phyloP scores from a whole-genome alignment of 92 coral and sea anemone genomes.

The Pocillopora meandrina region DNA sequence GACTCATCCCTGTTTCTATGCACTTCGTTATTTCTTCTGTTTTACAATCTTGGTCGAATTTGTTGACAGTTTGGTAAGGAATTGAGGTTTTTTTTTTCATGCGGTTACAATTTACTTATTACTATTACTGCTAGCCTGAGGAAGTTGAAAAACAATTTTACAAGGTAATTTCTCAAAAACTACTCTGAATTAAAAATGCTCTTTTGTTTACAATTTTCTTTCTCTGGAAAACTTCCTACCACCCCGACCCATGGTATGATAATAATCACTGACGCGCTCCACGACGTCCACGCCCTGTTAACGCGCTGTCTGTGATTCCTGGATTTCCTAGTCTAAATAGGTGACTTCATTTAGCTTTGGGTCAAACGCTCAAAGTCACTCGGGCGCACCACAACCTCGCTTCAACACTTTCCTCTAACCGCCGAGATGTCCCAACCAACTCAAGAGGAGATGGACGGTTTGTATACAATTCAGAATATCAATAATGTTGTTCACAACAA shows the following conservation, averaged over 20 bases:
- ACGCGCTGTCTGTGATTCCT: slow-evolving; percentile 12
- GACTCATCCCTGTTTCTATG: too few relatives aligned
- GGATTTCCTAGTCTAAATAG: slow-evolving; percentile 27
- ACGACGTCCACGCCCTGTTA: slow-evolving; percentile 27
- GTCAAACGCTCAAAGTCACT: neutral
- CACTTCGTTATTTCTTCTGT: too few relatives aligned
- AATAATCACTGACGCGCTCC: neutral
- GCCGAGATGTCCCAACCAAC: slow-evolving; percentile 41
- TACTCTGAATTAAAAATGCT: too few relatives aligned
- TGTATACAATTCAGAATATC: neutral
- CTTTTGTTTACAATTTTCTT: too few relatives aligned
- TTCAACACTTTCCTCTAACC: neutral
- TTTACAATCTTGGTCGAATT: too few relatives aligned
- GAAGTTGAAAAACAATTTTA: too few relatives aligned
- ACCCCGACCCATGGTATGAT: slow-evolving; percentile 1
- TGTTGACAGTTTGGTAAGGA: too few relatives aligned
- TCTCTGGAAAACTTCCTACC: neutral
- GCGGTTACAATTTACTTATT: too few relatives aligned
- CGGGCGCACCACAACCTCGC: neutral
- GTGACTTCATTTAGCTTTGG: neutral
- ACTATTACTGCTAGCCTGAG: too few relatives aligned
- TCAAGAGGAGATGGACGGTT: slow-evolving; percentile 45
- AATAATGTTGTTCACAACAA: neutral
- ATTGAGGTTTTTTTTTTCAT: too few relatives aligned
- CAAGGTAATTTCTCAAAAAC: too few relatives aligned